phyloP scores from a whole-genome alignment of 1,140 invertebrate genomes.

The Oreohelix idahoensis region DNA sequence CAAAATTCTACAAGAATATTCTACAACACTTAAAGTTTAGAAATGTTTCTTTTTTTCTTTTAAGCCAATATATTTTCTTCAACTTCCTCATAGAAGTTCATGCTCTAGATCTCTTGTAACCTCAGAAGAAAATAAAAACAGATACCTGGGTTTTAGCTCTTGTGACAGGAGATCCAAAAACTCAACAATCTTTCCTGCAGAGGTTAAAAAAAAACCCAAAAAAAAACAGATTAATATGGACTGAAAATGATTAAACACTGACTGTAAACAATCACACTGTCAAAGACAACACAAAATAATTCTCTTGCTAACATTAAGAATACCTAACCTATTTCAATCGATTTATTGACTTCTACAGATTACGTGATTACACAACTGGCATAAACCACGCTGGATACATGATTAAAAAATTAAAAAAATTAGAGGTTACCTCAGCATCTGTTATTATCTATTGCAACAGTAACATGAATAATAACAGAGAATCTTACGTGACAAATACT shows the following conservation, averaged over 20 bases:
- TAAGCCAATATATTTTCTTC: neutral
- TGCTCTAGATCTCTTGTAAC: neutral
- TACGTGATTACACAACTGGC: no score
- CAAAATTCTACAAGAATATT: neutral
- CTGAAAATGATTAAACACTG: neutral
- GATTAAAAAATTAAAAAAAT: no score
- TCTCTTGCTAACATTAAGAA: neutral
- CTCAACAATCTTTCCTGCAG: conserved; percentile 79
- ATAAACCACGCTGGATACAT: no score
- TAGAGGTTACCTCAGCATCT: no score
- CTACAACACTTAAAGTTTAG: neutral
- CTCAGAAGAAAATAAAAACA: neutral
- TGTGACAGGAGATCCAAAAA: conserved; percentile 87
- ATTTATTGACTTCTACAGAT: neutral
- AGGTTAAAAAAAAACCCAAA: no score
- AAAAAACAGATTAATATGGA: neutral
- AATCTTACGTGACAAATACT: no score
- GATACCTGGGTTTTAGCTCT: conserved; percentile 71
- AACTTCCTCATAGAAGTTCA: neutral
- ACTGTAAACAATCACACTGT: neutral
- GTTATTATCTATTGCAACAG: no score
- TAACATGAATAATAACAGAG: no score
- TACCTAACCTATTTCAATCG: neutral
- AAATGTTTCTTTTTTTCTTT: neutral
- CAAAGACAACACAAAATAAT: neutral